These are phyloP conservation scores for Diphyllodes magnificus DNA, from an alignment of 2,113 vertebrate genomes.

Conservation along the genomic window DNA sequence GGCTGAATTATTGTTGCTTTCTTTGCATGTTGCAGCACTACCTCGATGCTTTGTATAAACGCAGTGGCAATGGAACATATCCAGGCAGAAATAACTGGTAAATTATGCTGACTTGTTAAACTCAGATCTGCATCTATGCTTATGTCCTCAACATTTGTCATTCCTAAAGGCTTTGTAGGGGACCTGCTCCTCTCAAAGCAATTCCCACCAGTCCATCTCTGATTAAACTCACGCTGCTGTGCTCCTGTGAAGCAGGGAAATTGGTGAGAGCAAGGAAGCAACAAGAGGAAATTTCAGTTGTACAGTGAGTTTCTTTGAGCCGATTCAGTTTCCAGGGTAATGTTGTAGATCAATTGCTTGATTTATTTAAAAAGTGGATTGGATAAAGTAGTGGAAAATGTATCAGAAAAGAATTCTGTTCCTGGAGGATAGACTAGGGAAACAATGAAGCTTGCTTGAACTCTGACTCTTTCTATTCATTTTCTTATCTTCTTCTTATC, in stretches of 20 bases:
- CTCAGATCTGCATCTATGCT: background rate
- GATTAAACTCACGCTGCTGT: background rate
- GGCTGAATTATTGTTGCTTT: background rate
- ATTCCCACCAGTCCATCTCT: background rate
- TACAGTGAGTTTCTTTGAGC: background rate
- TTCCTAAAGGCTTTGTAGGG: background rate
- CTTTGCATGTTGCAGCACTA: background rate
- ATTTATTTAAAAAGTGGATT: background rate
- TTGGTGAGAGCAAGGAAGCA: background rate
- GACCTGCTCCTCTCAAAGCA: background rate
- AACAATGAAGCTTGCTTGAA: background rate
- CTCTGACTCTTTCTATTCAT: background rate
- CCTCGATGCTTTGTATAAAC: background rate
- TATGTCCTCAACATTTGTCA: background rate
- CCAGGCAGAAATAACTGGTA: background rate
- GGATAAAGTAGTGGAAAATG: background rate
- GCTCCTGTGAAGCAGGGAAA: background rate
- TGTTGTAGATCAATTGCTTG: background rate
- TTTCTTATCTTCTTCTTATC: background rate
- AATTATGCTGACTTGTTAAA: background rate
- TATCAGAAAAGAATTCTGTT: background rate
- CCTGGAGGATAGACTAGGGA: background rate
- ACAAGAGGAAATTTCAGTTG: background rate
- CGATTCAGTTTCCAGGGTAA: background rate
- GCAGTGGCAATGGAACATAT: background rate